Base-by-base conservation (phyloP, 2,113 vertebrate genomes). In the Phalacrocorax brasilianus region DNA sequence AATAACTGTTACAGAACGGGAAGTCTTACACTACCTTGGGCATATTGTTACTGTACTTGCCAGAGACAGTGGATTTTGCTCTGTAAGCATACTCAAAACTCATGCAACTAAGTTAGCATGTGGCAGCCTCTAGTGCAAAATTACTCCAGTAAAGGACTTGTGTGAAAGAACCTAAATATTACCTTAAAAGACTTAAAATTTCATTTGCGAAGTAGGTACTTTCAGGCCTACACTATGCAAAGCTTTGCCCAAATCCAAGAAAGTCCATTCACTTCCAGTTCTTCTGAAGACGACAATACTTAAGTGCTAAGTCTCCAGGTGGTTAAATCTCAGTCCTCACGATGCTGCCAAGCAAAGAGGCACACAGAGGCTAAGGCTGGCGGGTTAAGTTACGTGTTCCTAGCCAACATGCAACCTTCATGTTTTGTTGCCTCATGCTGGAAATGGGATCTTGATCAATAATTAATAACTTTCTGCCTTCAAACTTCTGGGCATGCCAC, bases 321-420 rank as follows among this genome's bases (percentile, higher is more conserved):
- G 33, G 16, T 74, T 40, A 53, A 80, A 84, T 17, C 45, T 66
- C 81, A 52, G n/a, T 32, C 23, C 27, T 73, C 58, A 8, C 27
- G 28, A 6, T 0, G 6, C 66, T 77, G 49, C 19, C 0, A 2
- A 55, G 44, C 2, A 14, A 86, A n/a, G 27, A 66, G 56, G 28
- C 6, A 0, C 42, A 28, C 42, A 28, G 24, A 44, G 44, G 20
- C 49, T 63, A 32, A n/a, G 61, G 38, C n/a, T 9, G 6, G 4
- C 32, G 56, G 20, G 6, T 22, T 16, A 87, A 28, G 30, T 66
- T 21, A 61, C 73, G 73, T 6, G 12, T 45, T 80, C 63, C 70
- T 5, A 45, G 55, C 17, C 75, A 56, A 30, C 0, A 2, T 4
- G 30, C 18, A 70, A 5, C 5, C 27, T 50, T 59, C 80, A 52